Percentiles rank a stretch among this genome's conserved stretches.
Evolutionary conservation across 2,888 invertebrate genomes (phyloP).

Genomic region (Notodonta ziczac): DNA sequence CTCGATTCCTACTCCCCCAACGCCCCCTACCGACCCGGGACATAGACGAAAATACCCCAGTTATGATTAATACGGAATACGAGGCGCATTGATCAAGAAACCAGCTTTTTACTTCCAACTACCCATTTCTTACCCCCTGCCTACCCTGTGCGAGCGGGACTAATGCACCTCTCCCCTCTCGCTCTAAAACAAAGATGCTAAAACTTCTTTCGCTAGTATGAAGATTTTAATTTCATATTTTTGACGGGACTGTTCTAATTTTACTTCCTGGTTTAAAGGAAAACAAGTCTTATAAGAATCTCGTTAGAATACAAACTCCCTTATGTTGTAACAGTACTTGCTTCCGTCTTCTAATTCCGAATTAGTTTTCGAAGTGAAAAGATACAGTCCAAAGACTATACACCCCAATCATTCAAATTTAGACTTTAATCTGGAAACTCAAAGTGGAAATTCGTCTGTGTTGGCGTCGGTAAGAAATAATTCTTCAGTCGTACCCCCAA

Average conservation of each 20-base stretch:
- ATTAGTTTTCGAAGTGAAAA: constrained; percentile 85
- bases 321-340: constrained; percentile 58
- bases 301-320: constrained; percentile 43
- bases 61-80: constrained; percentile 85
- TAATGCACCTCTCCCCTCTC: constrained; percentile 80
- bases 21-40: constrained; percentile 49
- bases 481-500: constrained; percentile 85
- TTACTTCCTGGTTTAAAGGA: constrained; percentile 39
- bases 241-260: constrained; percentile 84
- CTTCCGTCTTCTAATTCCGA: constrained; percentile 81
- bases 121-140: constrained; percentile 73
- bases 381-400: constrained; percentile 83
- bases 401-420: constrained; percentile 45
- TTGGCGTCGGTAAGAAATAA: constrained; percentile 75
- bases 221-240: constrained; percentile 85
- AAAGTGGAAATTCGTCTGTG: constrained; percentile 56
- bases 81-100: constrained; percentile 84
- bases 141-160: constrained; percentile 71
- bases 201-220: constrained; percentile 85
- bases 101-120: constrained; percentile 84
- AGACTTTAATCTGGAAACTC: constrained; percentile 46
- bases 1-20: constrained; percentile 58
- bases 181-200: constrained; percentile 85
- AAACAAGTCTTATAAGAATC: constrained; percentile 39
- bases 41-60: constrained; percentile 84